Percentiles rank a stretch among this genome's conserved stretches.
Evolutionary conservation across 2,113 vertebrate species (phyloP).

Genomic region (Artemisiospiza belli): DNA sequence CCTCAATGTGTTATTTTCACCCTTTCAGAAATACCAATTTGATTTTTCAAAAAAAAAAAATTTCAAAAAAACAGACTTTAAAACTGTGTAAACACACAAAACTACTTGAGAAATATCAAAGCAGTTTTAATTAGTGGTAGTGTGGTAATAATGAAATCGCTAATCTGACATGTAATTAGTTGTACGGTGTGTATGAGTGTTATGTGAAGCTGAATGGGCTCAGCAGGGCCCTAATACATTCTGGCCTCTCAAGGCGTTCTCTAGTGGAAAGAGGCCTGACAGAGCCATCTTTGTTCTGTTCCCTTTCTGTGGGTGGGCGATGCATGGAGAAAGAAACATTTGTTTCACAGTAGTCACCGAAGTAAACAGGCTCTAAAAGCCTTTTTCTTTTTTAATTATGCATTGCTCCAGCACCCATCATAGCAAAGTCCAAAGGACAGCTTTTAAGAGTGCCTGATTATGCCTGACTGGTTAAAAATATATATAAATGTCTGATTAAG

Average conservation of each 20-base stretch:
- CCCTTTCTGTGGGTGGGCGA: conserved; percentile 90
- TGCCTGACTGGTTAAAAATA: conserved; percentile 53
- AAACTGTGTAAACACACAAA: conserved; percentile 82
- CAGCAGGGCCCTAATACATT: conserved; percentile 86
- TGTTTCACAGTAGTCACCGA: conserved; percentile 84
- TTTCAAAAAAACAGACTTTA: background rate
- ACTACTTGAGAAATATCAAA: conserved; percentile 89
- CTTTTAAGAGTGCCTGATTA: conserved; percentile 35
- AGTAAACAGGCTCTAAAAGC: conserved; percentile 88
- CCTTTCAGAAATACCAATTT: background rate
- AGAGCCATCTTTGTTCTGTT: conserved; percentile 90
- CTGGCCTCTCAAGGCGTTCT: conserved; percentile 87
- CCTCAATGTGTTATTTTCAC: background rate
- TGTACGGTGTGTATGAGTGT: conserved; percentile 79
- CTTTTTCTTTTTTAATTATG: conserved; percentile 79
- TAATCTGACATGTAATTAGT: conserved; percentile 94
- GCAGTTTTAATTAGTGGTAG: conserved; percentile 92
- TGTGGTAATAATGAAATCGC: conserved; percentile 88
- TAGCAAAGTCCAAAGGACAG: conserved; percentile 49
- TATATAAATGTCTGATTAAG: background rate
- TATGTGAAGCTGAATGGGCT: conserved; percentile 82
- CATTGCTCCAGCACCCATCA: conserved; percentile 66
- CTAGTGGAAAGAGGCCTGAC: conserved; percentile 86
- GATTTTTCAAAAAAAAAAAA: background rate
- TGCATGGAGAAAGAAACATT: conserved; percentile 85